phyloP scores from a whole-genome alignment of 2,797 vertebrate genomes.

The Falco cherrug region DNA sequence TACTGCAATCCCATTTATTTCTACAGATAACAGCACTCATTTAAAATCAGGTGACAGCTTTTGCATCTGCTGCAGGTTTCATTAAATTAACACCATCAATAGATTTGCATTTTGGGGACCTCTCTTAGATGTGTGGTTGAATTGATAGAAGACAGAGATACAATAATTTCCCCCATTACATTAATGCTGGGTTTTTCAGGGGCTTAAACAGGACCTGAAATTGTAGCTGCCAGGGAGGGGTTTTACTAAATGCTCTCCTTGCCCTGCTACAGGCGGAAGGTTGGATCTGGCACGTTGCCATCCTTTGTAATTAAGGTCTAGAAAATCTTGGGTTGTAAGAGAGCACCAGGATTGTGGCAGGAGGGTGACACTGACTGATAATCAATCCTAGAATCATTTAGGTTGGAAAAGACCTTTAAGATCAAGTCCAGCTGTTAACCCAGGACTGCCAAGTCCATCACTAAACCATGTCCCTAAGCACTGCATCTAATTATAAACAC shows the following conservation, averaged over 20 bases:
- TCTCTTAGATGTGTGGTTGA: not conserved
- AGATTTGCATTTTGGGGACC: not conserved
- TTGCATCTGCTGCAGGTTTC: not conserved
- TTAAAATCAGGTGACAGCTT: not conserved
- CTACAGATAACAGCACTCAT: not conserved
- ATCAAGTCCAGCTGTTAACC: too few relatives aligned
- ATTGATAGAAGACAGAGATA: not conserved
- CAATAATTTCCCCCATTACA: too few relatives aligned
- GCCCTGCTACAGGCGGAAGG: not conserved
- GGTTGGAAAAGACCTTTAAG: too few relatives aligned
- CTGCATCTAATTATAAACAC: too few relatives aligned
- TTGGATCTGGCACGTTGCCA: rapidly evolving
- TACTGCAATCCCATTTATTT: not conserved
- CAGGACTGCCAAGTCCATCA: too few relatives aligned
- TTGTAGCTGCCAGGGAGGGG: not conserved
- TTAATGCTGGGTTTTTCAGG: not conserved
- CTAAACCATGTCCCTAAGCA: too few relatives aligned
- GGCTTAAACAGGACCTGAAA: not conserved
- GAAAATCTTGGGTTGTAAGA: not conserved
- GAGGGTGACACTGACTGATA: not conserved
- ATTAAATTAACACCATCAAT: not conserved
- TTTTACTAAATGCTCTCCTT: rapidly evolving
- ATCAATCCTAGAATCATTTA: too few relatives aligned
- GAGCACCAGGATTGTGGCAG: not conserved
- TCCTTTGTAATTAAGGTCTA: not conserved